A percentile compares a stretch with the other conserved stretches of the same genome.
Conservation (phyloP, 2,888 invertebrate species). For the Plutella xylostella region DNA sequence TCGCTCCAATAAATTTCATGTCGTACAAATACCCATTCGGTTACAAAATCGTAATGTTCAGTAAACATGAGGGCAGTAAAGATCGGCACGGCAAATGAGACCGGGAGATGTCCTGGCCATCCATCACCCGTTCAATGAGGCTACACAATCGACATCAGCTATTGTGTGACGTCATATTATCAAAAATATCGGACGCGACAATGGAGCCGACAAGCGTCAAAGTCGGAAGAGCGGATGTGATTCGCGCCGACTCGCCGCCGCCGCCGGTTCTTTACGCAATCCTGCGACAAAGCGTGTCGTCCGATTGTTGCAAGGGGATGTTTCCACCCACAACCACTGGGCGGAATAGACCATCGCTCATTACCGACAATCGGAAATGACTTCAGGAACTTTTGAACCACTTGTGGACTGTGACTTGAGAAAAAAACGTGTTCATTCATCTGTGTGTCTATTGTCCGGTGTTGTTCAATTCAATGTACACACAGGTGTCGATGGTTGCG, state of each 20-base stretch:
- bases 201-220: constrained; percentile 59
- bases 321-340: constrained; percentile 66
- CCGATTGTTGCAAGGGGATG: constrained; percentile 58
- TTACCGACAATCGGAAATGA: constrained; percentile 61
- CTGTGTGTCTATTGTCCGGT: too few species aligned
- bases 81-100: constrained; percentile 44
- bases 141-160: constrained; percentile 63
- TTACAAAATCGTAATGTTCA: constrained; percentile 39
- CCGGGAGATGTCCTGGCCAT: constrained; percentile 52
- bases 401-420: constrained; percentile 34
- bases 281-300: constrained; percentile 32
- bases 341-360: constrained; percentile 52
- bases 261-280: constrained; percentile 60
- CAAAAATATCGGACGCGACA: constrained; percentile 63
- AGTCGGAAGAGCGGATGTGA: constrained; percentile 68
- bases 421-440: too few species aligned
- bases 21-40: constrained; percentile 8
- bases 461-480: background rate
- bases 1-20: background rate
- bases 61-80: constrained; percentile 39
- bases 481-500: background rate
- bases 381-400: constrained; percentile 48
- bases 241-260: constrained; percentile 59
- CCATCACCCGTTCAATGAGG: constrained; percentile 62
- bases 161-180: constrained; percentile 65